Conservation (phyloP, 1,140 invertebrate genomes). For the Doryteuthis pealeii region DNA sequence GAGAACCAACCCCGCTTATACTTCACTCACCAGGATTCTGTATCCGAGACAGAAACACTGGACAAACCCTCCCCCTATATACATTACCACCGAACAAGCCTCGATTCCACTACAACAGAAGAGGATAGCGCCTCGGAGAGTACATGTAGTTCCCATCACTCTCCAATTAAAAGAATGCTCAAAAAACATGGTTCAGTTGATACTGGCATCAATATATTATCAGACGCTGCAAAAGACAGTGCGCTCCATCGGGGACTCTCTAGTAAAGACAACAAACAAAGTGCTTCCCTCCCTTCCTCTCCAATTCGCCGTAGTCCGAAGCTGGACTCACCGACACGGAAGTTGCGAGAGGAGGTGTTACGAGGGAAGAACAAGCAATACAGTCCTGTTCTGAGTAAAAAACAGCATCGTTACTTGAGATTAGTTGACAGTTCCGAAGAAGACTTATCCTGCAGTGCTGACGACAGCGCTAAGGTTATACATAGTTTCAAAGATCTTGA, state of each 20-base stretch:
- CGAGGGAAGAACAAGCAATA: slow-evolving; percentile 45
- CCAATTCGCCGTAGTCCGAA: slow-evolving; percentile 40
- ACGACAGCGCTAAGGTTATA: slow-evolving; percentile 64
- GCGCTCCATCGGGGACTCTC: slow-evolving; percentile 8
- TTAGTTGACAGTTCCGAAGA: slow-evolving; percentile 85
- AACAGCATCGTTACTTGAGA: slow-evolving; percentile 34
- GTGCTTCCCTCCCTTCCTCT: slow-evolving; percentile 50
- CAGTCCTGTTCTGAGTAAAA: slow-evolving; percentile 47
- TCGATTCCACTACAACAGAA: slow-evolving; percentile 21
- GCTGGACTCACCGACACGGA: slow-evolving; percentile 35
- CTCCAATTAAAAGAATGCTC: slow-evolving; percentile 4
- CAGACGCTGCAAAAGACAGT: neutral
- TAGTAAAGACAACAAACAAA: slow-evolving; percentile 43
- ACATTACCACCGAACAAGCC: slow-evolving; percentile 17
- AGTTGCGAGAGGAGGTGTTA: slow-evolving; percentile 40
- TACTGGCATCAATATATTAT: slow-evolving; percentile 19
- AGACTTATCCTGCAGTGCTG: slow-evolving; percentile 69
- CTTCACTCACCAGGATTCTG: slow-evolving; percentile 32
- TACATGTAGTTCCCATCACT: neutral
- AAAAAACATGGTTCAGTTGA: slow-evolving; percentile 22
- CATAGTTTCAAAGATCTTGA: slow-evolving; percentile 84
- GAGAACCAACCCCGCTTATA: slow-evolving; percentile 44
- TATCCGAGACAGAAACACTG: slow-evolving; percentile 10
- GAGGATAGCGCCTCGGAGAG: slow-evolving; percentile 13
- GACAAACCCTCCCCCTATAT: slow-evolving; percentile 1